These are phyloP conservation scores for Ommatoiulus sabulosus DNA, from an alignment of 2,888 invertebrate species.

Conservation along the genomic window DNA sequence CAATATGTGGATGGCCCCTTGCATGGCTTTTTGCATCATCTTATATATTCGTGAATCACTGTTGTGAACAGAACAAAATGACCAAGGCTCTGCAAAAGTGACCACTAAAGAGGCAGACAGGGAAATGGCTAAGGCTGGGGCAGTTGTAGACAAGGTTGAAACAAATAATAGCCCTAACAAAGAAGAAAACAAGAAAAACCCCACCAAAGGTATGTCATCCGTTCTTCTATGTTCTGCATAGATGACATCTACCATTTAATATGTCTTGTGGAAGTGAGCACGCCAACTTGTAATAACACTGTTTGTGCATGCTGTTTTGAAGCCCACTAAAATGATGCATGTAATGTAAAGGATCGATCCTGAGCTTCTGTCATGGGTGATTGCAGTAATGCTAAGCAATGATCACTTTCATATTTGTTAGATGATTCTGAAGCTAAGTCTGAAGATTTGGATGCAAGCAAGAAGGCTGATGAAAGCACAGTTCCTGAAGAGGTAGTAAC, in stretches of 20 bases:
- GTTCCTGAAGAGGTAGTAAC: slow-evolving; percentile 17
- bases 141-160: slow-evolving; percentile 20
- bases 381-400: not conserved
- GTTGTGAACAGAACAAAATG: slow-evolving; percentile 42
- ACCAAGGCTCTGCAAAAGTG: slow-evolving; percentile 4
- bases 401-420: not conserved
- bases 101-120: slow-evolving; percentile 4
- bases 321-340: not conserved
- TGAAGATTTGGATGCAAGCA: slow-evolving; percentile 56
- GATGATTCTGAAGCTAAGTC: slow-evolving; percentile 57
- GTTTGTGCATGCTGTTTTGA: slow-evolving; percentile 5
- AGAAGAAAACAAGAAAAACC: slow-evolving; percentile 11
- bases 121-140: slow-evolving; percentile 44
- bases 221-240: slow-evolving; percentile 34
- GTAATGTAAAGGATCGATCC: not conserved
- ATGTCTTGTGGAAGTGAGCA: not conserved
- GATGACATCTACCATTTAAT: slow-evolving; percentile 26
- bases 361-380: not conserved
- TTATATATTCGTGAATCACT: slow-evolving; percentile 23
- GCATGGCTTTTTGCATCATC: slow-evolving; percentile 34
- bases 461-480: slow-evolving; percentile 59
- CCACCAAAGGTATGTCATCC: slow-evolving; percentile 41
- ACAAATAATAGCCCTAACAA: slow-evolving; percentile 24
- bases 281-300: slow-evolving; percentile 16
- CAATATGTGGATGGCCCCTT: not conserved